Percentiles rank a stretch among this genome's conserved stretches.
phyloP scores from a whole-genome alignment of 1,140 invertebrate species.

The Atta texana region DNA sequence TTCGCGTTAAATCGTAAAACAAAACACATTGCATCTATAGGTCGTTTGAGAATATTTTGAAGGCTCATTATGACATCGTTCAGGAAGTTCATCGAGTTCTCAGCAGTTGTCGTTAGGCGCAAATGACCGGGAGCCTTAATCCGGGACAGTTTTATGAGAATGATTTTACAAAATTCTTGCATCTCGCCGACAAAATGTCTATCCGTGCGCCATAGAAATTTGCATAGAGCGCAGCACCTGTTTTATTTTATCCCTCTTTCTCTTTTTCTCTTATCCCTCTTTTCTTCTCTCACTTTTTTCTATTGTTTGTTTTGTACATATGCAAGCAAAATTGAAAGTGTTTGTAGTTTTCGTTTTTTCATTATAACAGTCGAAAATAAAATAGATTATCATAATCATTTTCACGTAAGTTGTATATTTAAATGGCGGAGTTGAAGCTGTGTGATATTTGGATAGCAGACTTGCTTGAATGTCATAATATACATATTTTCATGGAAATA shows the following conservation, averaged over 20 bases:
- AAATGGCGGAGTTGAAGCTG: background rate
- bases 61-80: background rate
- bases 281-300: background rate
- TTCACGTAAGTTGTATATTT: background rate
- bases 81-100: background rate
- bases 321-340: constrained; percentile 70
- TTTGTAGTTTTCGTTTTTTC: constrained; percentile 58
- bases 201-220: constrained; percentile 66
- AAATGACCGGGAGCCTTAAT: constrained; percentile 63
- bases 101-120: constrained; percentile 48
- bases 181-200: constrained; percentile 54
- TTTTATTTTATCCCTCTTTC: constrained; percentile 63
- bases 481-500: constrained; percentile 24
- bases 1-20: background rate
- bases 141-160: constrained; percentile 67
- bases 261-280: constrained; percentile 3
- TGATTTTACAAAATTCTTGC: constrained; percentile 62
- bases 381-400: background rate
- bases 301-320: constrained; percentile 22
- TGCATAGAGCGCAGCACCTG: constrained; percentile 68
- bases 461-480: background rate
- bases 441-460: background rate
- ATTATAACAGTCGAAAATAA: background rate
- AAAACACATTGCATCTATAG: background rate
- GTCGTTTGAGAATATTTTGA: constrained; percentile 2